Base-by-base conservation (phyloP, 2,113 vertebrate species). In the Platycercus adscitus region DNA sequence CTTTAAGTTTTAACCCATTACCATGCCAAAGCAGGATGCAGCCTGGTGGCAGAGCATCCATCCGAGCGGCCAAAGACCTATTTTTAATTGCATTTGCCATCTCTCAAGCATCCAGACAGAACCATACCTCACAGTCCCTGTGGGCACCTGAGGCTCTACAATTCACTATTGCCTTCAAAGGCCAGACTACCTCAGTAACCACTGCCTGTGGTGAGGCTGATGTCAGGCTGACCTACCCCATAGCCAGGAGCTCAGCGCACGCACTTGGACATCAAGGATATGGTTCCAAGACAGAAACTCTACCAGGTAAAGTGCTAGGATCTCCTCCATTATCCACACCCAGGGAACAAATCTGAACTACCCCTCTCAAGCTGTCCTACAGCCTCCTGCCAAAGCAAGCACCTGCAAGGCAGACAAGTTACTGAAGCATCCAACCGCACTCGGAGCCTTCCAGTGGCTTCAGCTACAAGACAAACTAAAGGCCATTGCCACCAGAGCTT, bases 201-300 rank as follows among this genome's bases (percentile, higher is more conserved):
- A 31, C 56, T 25, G 47, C 31, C 49, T 37, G n/a, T 17, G 31
- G 52, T 43, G 16, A 47, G 49, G 31, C n/a, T 46, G 47, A 50
- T 13, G 13, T 29, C 29, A 41, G 18, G 37, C 4, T 35, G 23
- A 29, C 10, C 60, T 43, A n/a, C n/a, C 29, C 47, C 23, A 39
- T 0, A 66, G 61, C 17, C 55, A 52, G 86, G 41, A 84, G 50
- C 50, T 85, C 50, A 79, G 43, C 1, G 0, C 35, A 50, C 0
- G 0, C 35, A 66, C 13, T 41, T 2, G 1, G 61, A 20, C 28
- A 5, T 5, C 7, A 31, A 58, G 20, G 37, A 14, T 55, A 29
- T 11, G 19, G 39, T 13, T 73, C 90, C 60, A 64, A 86, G 35
- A 35, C 6, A 73, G 72, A 47, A 70, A 39, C 9, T 50, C 26